phyloP scores from a whole-genome alignment of 2,888 invertebrate species.

The Drosophila atroscutellata region DNA sequence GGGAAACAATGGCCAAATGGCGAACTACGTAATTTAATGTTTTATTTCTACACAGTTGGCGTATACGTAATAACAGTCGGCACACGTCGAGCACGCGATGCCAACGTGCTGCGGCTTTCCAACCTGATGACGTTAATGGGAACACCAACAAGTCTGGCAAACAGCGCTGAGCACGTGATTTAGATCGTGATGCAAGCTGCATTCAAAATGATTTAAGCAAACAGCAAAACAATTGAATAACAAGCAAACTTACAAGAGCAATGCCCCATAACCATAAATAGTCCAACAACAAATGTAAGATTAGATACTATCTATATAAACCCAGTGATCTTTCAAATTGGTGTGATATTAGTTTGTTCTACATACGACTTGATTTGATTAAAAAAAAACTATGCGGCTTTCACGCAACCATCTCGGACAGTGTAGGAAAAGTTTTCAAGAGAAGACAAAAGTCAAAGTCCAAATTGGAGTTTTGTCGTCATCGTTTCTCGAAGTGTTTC shows the following conservation, averaged over 20 bases:
- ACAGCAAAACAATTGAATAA: not conserved
- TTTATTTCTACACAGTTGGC: constrained; percentile 74
- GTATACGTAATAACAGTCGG: constrained; percentile 71
- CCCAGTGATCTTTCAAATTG: not conserved
- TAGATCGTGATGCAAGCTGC: constrained; percentile 8
- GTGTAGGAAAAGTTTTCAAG: constrained; percentile 31
- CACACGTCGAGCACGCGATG: constrained; percentile 75
- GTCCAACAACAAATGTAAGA: not conserved
- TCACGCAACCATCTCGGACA: constrained; percentile 62
- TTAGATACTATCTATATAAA: not conserved
- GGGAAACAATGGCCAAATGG: constrained; percentile 49
- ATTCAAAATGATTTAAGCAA: not conserved
- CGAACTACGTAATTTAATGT: constrained; percentile 76
- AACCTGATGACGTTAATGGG: constrained; percentile 56
- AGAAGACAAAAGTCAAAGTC: constrained; percentile 63
- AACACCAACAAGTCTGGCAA: constrained; percentile 8
- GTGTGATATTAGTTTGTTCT: not conserved
- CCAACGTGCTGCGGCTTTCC: constrained; percentile 68
- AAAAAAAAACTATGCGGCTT: not conserved
- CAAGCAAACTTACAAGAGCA: not conserved
- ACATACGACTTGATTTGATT: not conserved
- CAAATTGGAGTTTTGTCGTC: constrained; percentile 76
- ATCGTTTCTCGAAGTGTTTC: constrained; percentile 69
- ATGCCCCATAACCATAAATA: not conserved
- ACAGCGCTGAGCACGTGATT: constrained; percentile 47